Evolutionary conservation across 2,888 invertebrate genomes (phyloP), one percentile per base, ranked within the genome.

Genomic region (Amiota minor): DNA sequence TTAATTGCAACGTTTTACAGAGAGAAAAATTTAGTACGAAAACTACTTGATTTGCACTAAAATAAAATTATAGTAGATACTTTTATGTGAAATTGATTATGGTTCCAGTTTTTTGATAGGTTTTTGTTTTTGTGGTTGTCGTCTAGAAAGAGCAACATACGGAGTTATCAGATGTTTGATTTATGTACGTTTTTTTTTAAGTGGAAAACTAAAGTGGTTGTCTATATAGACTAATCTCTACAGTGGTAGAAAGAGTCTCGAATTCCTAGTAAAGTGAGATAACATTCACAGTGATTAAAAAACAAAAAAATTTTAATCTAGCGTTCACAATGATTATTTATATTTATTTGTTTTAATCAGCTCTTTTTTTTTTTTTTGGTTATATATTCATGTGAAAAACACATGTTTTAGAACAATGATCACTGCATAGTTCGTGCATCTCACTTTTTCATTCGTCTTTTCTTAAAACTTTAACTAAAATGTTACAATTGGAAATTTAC

Each of bases 1-100:
- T 72, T 69, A 53, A 35, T 81, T 81, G 84, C 83, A 85, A 80
- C 87, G 82, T 83, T 85, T 86, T 82, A 86, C 80, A 82, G 81
- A 85, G 73, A 72, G 23, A 68, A 72, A 35, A 77, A 81, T 82
- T 81, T 81, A 86, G 87, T 84, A 79, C 70, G 70, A 76, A 78
- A 64, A 70, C 47, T 69, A 20, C 14, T 72, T 53, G 69, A 75
- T 74, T 79, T 80, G 75, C 79, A 75, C 76, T 75, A 77, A 77
- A 74, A 75, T 69, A 75, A 71, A 49, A 70, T 69, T 35, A 61
- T 46, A 14, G 20, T 53, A 53, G 50, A 68, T 68, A 53, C 55
- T 53, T 35, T 65, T 18, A 65, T 68, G 67, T 68, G 67, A 18
- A 16, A 46, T 69, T 14, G 56, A 46, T 70, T 47, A 18, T 56